Evolutionary conservation across 1,140 invertebrate genomes (phyloP).

Genomic region (Rhagoletis pomonella): DNA sequence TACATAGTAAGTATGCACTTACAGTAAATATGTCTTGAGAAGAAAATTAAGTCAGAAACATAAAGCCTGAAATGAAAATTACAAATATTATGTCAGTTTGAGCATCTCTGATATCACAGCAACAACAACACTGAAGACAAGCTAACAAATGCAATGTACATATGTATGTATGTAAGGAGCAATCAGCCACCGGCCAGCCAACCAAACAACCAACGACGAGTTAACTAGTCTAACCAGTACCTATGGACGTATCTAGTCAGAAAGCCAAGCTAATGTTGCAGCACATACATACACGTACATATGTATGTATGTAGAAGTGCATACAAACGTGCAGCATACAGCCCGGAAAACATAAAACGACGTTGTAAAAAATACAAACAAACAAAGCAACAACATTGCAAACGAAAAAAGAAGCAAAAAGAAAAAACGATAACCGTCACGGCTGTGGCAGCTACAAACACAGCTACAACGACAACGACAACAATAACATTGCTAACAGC

Average conservation of each 20-base stretch:
- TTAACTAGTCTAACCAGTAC: background rate
- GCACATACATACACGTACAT: background rate
- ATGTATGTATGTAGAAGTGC: background rate
- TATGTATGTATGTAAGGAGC: background rate
- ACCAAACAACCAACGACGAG: background rate
- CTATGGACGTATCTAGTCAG: background rate
- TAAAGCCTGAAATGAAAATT: conserved; percentile 34
- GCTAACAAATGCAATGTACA: background rate
- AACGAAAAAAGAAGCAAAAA: background rate
- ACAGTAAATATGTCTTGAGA: background rate
- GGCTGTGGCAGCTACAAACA: conserved; percentile 48
- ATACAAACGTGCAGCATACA: background rate
- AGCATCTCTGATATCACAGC: conserved; percentile 8
- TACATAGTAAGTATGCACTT: too few species aligned
- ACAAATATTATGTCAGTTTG: conserved; percentile 45
- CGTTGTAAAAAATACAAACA: conserved; percentile 30
- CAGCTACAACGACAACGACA: conserved; percentile 52
- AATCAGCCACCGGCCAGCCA: background rate
- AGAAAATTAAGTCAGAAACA: background rate
- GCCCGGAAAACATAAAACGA: conserved; percentile 47
- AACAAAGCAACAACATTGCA: conserved; percentile 2
- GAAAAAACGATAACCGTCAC: conserved; percentile 24
- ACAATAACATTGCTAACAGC: background rate
- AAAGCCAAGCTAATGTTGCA: background rate
- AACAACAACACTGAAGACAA: background rate